Evolutionary conservation across 2,888 invertebrate genomes (phyloP).

Genomic region (Tachina grossa): DNA sequence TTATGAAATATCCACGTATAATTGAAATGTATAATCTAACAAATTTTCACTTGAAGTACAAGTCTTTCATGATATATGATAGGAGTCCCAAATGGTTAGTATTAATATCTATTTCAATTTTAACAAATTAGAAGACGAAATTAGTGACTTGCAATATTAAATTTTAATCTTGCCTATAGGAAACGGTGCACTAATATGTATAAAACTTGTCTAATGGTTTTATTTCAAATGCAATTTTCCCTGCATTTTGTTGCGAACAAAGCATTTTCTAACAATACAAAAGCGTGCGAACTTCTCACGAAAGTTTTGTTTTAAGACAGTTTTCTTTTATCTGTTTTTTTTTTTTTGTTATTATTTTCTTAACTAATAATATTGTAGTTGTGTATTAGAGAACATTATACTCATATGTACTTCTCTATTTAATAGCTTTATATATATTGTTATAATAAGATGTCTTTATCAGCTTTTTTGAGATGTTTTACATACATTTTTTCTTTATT

Average conservation of each 20-base stretch:
- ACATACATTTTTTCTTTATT: not conserved
- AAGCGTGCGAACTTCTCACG: slow-evolving; percentile 73
- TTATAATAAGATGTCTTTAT: slow-evolving; percentile 60
- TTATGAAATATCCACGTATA: too few species aligned
- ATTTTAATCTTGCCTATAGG: not conserved
- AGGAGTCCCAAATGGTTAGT: too few species aligned
- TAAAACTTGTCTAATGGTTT: slow-evolving; percentile 18
- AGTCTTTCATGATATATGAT: too few species aligned
- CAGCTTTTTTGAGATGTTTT: slow-evolving; percentile 24
- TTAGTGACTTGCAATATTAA: not conserved
- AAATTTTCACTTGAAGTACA: too few species aligned
- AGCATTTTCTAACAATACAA: slow-evolving; percentile 49
- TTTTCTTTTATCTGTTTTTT: slow-evolving; percentile 18
- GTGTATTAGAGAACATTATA: not conserved
- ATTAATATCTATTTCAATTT: too few species aligned
- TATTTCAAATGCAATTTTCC: slow-evolving; percentile 44
- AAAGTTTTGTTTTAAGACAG: slow-evolving; percentile 60
- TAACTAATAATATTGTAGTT: slow-evolving; percentile 2
- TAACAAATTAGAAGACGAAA: too few species aligned
- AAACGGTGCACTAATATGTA: slow-evolving; percentile 25
- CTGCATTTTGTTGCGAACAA: slow-evolving; percentile 29
- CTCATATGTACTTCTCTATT: slow-evolving; percentile 20
- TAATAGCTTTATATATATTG: slow-evolving; percentile 57
- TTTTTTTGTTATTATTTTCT: slow-evolving; percentile 3
- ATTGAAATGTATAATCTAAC: too few species aligned